phyloP scores from a whole-genome alignment of 1,140 invertebrate genomes.

The Sipha flava region DNA sequence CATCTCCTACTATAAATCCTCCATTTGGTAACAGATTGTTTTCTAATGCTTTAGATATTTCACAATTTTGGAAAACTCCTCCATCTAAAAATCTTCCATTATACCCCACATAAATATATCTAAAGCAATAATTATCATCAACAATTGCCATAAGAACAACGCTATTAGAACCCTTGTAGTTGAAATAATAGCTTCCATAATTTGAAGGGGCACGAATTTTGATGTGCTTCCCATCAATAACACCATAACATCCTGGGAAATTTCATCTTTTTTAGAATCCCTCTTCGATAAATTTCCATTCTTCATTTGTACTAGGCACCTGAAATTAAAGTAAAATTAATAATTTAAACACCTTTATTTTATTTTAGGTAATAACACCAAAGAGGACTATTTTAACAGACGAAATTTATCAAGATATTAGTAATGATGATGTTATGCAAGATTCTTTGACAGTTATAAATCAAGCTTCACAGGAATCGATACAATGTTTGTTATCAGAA shows the following conservation, averaged over 20 bases:
- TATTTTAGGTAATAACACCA: background rate
- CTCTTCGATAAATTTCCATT: constrained; percentile 16
- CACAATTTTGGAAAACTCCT: no score
- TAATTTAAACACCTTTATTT: background rate
- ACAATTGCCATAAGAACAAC: no score
- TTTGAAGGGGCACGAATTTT: constrained; percentile 36
- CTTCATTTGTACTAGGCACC: constrained; percentile 6
- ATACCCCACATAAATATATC: no score
- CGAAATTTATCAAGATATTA: background rate
- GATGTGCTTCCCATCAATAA: constrained; percentile 43
- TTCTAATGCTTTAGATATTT: no score
- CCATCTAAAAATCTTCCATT: no score
- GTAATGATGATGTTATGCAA: background rate
- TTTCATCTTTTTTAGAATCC: constrained; percentile 32
- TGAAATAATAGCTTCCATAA: no score
- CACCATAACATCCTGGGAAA: constrained; percentile 41
- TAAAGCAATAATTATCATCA: no score
- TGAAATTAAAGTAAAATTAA: constrained; percentile 9
- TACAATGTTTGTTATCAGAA: background rate
- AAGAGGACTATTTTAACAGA: background rate
- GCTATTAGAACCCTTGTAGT: no score
- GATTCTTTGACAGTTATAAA: background rate
- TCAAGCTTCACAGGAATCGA: background rate
- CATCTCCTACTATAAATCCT: constrained; percentile 22
- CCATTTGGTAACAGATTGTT: constrained; percentile 34